phyloP scores from a whole-genome alignment of 2,888 invertebrate species.

The Amaurobius ferox region DNA sequence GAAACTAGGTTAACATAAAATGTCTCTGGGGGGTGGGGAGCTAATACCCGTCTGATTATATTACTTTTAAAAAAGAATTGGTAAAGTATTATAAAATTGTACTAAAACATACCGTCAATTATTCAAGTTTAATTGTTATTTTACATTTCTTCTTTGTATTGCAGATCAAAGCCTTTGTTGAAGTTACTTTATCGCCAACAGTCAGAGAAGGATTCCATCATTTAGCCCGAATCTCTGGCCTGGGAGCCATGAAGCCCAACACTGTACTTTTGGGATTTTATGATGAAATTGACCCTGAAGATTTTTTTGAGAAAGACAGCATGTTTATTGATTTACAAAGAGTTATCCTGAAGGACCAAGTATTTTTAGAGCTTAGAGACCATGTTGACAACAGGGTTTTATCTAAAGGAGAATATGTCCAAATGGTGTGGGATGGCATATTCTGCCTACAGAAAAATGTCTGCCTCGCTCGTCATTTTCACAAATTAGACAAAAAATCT shows the following conservation, averaged over 20 bases:
- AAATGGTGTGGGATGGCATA: slow-evolving; percentile 88
- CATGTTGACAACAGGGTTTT: slow-evolving; percentile 78
- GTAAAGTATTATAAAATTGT: too few species aligned
- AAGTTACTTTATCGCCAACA: slow-evolving; percentile 90
- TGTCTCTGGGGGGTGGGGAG: too few species aligned
- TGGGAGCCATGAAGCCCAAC: slow-evolving; percentile 99
- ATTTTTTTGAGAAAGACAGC: slow-evolving; percentile 83
- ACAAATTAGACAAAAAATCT: slow-evolving; percentile 86
- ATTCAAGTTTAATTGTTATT: too few species aligned
- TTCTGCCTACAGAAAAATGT: slow-evolving; percentile 95
- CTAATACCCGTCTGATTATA: too few species aligned
- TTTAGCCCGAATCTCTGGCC: slow-evolving; percentile 91
- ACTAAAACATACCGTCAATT: too few species aligned
- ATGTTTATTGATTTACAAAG: slow-evolving; percentile 70
- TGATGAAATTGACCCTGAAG: slow-evolving; percentile 84
- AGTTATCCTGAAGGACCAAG: slow-evolving; percentile 64
- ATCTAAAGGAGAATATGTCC: slow-evolving; percentile 85
- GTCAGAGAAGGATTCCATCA: slow-evolving; percentile 95
- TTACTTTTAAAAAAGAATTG: too few species aligned
- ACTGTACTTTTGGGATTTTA: slow-evolving; percentile 96
- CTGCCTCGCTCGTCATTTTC: slow-evolving; percentile 94
- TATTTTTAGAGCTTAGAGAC: slow-evolving; percentile 81
- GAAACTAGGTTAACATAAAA: too few species aligned
- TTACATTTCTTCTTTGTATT: too few species aligned
- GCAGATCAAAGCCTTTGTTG: slow-evolving; percentile 94